Conservation (phyloP, 1,140 invertebrate species). For the Drosophila arawakana region DNA sequence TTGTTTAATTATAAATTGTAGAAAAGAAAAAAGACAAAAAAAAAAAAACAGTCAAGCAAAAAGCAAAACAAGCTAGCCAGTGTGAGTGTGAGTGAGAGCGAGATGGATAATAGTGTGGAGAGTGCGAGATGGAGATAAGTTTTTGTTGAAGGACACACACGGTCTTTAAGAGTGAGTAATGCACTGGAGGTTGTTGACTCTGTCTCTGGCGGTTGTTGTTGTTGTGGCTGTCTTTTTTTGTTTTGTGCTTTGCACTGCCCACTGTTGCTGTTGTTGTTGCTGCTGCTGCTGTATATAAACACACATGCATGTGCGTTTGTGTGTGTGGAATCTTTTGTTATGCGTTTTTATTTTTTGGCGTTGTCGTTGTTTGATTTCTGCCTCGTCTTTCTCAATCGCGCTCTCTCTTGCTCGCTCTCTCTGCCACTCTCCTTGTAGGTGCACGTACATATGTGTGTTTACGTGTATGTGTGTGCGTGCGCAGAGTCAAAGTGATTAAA, state of each 20-base stretch:
- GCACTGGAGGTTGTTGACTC: conserved; percentile 82
- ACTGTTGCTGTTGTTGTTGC: conserved; percentile 45
- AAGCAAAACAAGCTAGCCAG: conserved; percentile 6
- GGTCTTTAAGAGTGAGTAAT: conserved; percentile 84
- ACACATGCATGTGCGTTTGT: conserved; percentile 28
- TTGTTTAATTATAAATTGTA: conserved; percentile 83
- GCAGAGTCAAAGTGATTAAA: conserved; percentile 83
- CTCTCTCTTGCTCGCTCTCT: conserved; percentile 2
- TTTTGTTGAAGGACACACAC: conserved; percentile 84
- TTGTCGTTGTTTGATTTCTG: conserved; percentile 56
- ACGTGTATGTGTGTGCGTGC: conserved; percentile 45
- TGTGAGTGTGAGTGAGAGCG: conserved; percentile 20
- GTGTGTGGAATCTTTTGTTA: conserved; percentile 75
- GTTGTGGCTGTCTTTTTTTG: conserved; percentile 23
- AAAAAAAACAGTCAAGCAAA: conserved; percentile 21
- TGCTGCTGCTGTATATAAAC: conserved; percentile 32
- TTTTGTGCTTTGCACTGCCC: conserved; percentile 66
- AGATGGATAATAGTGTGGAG: conserved; percentile 15
- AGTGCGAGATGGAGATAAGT: conserved; percentile 69
- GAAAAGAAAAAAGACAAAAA: conserved; percentile 40
- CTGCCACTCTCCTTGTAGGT: conserved; percentile 1
- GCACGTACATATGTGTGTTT: conserved; percentile 35
- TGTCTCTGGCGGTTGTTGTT: conserved; percentile 35
- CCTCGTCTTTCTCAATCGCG: conserved; percentile 9
- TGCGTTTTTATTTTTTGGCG: conserved; percentile 73